These are phyloP conservation scores for Steinernema hermaphroditum DNA, from an alignment of 2,888 invertebrate genomes.

Conservation along the genomic window DNA sequence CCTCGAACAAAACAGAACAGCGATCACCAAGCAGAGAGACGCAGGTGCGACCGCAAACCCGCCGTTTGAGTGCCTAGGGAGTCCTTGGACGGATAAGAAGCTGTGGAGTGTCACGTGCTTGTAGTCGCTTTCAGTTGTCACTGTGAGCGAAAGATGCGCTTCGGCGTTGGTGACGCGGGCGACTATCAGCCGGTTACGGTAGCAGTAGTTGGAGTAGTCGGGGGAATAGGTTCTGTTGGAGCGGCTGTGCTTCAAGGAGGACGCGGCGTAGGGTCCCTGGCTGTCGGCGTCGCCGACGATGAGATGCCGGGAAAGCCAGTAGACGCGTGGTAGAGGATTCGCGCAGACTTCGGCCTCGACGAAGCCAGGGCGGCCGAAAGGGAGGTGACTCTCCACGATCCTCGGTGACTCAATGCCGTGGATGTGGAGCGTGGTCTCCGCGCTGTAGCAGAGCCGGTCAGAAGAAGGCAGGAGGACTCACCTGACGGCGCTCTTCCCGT, in stretches of 20 bases:
- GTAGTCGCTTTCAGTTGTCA: background rate
- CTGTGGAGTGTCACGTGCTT: background rate
- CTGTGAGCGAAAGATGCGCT: background rate
- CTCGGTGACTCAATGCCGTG: background rate
- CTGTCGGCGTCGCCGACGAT: slow-evolving; percentile 4
- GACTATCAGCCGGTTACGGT: slow-evolving; percentile 8
- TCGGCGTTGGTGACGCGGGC: background rate
- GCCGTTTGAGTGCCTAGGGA: background rate
- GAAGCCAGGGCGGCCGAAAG: background rate
- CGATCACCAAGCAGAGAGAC: background rate
- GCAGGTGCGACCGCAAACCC: background rate
- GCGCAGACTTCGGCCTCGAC: slow-evolving; percentile 7
- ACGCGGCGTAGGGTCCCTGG: slow-evolving; percentile 10
- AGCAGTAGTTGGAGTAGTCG: slow-evolving; percentile 17
- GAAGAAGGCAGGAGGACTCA: background rate
- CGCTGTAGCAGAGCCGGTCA: background rate
- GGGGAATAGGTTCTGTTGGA: background rate
- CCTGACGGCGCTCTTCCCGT: slow-evolving; percentile 18
- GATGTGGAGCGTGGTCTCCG: background rate
- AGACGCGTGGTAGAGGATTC: background rate
- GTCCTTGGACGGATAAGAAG: background rate
- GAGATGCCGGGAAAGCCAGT: background rate
- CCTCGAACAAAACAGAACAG: background rate
- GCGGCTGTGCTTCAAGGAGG: background rate
- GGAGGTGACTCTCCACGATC: background rate